Conservation (phyloP, 2,888 invertebrate genomes). For the Rhagium mordax region DNA sequence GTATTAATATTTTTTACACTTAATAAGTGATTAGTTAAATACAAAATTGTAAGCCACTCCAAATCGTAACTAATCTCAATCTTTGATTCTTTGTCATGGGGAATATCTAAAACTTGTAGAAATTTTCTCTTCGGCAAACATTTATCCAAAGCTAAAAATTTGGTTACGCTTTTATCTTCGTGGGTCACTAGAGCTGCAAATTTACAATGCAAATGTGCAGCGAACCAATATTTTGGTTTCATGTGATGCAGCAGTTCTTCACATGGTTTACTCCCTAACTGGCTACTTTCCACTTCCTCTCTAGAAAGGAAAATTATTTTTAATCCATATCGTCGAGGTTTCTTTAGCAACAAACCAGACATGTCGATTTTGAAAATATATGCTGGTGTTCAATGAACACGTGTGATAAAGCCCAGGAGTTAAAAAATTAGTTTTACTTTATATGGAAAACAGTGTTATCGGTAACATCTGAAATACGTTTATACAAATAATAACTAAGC, state of each 20-base stretch:
- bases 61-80: slow-evolving; percentile 83
- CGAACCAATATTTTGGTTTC: slow-evolving; percentile 95
- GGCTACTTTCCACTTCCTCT: slow-evolving; percentile 85
- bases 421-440: too few relatives aligned
- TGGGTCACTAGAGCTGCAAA: slow-evolving; percentile 92
- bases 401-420: too few relatives aligned
- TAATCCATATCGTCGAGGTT: too few relatives aligned
- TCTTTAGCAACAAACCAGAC: too few relatives aligned
- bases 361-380: too few relatives aligned
- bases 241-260: slow-evolving; percentile 86
- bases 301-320: slow-evolving; percentile 65
- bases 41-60: slow-evolving; percentile 95
- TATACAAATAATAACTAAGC: too few relatives aligned
- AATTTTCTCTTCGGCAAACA: slow-evolving; percentile 92
- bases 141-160: slow-evolving; percentile 96
- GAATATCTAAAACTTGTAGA: slow-evolving; percentile 83
- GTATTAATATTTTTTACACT: slow-evolving; percentile 79
- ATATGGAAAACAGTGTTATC: too few relatives aligned
- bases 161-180: slow-evolving; percentile 75
- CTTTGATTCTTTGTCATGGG: slow-evolving; percentile 73
- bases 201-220: slow-evolving; percentile 97
- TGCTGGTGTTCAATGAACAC: too few relatives aligned
- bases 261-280: slow-evolving; percentile 90
- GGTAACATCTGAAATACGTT: too few relatives aligned
- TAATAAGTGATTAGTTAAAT: slow-evolving; percentile 90